Conservation (phyloP, 2,113 vertebrate genomes). For the Callospermophilus lateralis region DNA sequence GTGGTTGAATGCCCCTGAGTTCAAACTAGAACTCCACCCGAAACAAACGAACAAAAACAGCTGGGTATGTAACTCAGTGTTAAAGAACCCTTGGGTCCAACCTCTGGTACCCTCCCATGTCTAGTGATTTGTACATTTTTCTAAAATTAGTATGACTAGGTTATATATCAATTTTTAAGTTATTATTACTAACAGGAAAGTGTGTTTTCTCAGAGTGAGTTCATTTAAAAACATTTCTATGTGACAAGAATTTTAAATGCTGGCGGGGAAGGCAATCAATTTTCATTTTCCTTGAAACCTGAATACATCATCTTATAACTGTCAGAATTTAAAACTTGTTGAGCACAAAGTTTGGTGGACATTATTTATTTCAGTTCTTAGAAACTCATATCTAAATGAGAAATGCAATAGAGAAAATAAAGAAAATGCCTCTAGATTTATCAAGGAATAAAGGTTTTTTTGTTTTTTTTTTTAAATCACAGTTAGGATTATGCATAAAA, state of each 20-base stretch:
- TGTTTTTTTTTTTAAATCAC: background rate
- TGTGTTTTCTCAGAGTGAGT: background rate
- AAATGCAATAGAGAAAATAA: conserved; percentile 56
- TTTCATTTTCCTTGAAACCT: conserved; percentile 58
- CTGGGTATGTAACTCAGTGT: too few species aligned
- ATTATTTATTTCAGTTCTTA: conserved; percentile 53
- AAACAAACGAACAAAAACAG: too few species aligned
- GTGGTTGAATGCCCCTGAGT: too few species aligned
- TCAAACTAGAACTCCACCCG: too few species aligned
- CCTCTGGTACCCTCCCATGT: too few species aligned
- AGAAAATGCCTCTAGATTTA: conserved; percentile 54
- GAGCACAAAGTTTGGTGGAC: conserved; percentile 16
- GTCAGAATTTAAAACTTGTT: conserved; percentile 59
- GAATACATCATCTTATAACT: conserved; percentile 42
- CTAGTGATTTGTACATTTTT: conserved; percentile 20
- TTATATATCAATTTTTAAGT: conserved; percentile 18
- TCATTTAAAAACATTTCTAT: conserved; percentile 43
- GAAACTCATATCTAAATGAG: conserved; percentile 58
- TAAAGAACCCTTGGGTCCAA: too few species aligned
- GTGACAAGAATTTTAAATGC: conserved; percentile 22
- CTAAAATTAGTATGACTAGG: conserved; percentile 26
- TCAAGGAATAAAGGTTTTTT: conserved; percentile 23
- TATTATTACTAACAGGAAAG: conserved; percentile 55
- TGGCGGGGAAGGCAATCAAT: conserved; percentile 38
- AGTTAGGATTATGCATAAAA: conserved; percentile 41